Percentiles rank a stretch among this genome's conserved stretches.
phyloP scores from a whole-genome alignment of 2,888 invertebrate genomes.

The Dione juno region DNA sequence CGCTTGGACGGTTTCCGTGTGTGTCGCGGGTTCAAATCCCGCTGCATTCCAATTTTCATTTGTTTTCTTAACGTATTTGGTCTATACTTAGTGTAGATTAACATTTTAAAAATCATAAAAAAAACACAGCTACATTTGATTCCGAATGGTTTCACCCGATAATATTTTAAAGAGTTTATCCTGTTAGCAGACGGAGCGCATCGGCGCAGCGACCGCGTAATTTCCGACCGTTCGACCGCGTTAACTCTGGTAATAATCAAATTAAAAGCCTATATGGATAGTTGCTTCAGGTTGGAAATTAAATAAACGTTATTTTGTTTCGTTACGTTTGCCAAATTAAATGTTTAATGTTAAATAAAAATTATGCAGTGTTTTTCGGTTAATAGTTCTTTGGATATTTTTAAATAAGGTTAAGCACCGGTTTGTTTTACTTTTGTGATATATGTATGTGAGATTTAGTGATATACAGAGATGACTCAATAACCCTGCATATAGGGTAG shows the following conservation, averaged over 20 bases:
- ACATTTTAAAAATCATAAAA: too few relatives aligned
- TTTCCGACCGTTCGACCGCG: slow-evolving; percentile 43
- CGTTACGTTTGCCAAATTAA: slow-evolving; percentile 16
- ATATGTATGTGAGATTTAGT: too few relatives aligned
- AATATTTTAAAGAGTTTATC: slow-evolving; percentile 45
- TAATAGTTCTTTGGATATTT: too few relatives aligned
- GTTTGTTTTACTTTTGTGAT: background rate
- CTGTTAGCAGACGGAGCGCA: slow-evolving; percentile 41
- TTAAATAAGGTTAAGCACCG: too few relatives aligned
- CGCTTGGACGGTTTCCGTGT: too few relatives aligned
- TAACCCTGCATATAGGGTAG: too few relatives aligned
- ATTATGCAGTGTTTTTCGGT: background rate
- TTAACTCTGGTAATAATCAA: slow-evolving; percentile 45
- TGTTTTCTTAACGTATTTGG: too few relatives aligned
- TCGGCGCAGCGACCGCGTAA: slow-evolving; percentile 40
- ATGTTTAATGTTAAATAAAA: slow-evolving; percentile 3
- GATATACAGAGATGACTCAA: too few relatives aligned
- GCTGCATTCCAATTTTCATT: too few relatives aligned
- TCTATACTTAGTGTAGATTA: too few relatives aligned
- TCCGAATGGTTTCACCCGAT: slow-evolving; percentile 40
- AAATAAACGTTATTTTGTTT: slow-evolving; percentile 24
- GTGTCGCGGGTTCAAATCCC: too few relatives aligned
- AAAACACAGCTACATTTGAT: slow-evolving; percentile 9
- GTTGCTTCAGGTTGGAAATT: slow-evolving; percentile 36
- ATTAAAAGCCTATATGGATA: slow-evolving; percentile 40